Conservation (phyloP, 2,888 invertebrate genomes). For the Barypeithes pellucidus region DNA sequence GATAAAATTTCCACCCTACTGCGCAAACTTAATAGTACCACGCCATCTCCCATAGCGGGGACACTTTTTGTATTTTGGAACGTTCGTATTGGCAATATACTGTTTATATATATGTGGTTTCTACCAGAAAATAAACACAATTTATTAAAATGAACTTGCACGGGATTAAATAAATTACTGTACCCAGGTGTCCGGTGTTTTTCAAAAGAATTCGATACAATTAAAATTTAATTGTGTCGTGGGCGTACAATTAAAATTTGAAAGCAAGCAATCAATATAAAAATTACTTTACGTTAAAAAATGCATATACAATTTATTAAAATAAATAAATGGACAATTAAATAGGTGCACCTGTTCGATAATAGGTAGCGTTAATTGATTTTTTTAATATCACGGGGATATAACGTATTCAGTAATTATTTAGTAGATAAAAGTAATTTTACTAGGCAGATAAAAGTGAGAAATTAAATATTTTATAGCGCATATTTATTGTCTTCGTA, state of each 20-base stretch:
- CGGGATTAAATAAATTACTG: too few relatives aligned
- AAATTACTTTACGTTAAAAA: slow-evolving; percentile 30
- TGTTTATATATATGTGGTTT: too few relatives aligned
- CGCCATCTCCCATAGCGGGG: too few relatives aligned
- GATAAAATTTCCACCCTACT: too few relatives aligned
- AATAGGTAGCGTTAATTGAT: background rate
- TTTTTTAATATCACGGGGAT: slow-evolving; percentile 7
- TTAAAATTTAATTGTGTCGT: slow-evolving; percentile 38
- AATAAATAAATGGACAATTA: slow-evolving; percentile 24
- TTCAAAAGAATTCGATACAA: slow-evolving; percentile 39
- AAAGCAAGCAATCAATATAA: slow-evolving; percentile 28
- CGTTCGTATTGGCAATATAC: too few relatives aligned
- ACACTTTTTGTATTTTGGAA: too few relatives aligned
- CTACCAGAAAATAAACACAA: too few relatives aligned
- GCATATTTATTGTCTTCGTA: background rate
- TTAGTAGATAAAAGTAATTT: slow-evolving; percentile 15
- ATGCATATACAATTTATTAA: slow-evolving; percentile 31
- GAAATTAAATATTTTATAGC: slow-evolving; percentile 6
- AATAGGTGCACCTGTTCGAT: slow-evolving; percentile 21
- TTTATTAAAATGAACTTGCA: too few relatives aligned
- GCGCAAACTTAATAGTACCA: too few relatives aligned
- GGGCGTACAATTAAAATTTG: slow-evolving; percentile 37
- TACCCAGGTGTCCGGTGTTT: slow-evolving; percentile 6
- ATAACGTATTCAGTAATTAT: slow-evolving; percentile 12
- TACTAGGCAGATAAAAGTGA: background rate